phyloP scores from a whole-genome alignment of 2,113 vertebrate species.

The Oryzias celebensis region DNA sequence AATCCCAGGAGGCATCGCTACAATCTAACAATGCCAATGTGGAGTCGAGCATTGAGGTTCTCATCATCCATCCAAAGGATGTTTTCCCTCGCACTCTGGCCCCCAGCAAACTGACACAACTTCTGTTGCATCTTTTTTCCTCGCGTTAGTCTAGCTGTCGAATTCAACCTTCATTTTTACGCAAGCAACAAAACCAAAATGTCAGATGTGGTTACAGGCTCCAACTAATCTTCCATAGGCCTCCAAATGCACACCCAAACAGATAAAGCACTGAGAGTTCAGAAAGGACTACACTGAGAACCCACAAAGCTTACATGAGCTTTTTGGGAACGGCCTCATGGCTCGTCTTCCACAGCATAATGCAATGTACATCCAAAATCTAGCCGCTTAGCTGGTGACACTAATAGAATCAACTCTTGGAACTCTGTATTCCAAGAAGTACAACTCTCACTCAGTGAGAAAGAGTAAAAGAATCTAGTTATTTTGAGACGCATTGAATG shows the following conservation, averaged over 20 bases:
- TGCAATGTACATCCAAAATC: conserved; percentile 24
- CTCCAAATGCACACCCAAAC: conserved; percentile 21
- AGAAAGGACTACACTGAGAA: conserved; percentile 36
- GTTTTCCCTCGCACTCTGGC: conserved; percentile 16
- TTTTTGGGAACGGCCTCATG: conserved; percentile 20
- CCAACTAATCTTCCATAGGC: conserved; percentile 46
- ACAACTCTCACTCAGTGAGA: conserved; percentile 34
- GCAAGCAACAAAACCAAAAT: conserved; percentile 52
- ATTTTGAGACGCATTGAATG: conserved; percentile 26
- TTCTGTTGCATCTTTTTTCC: conserved; percentile 25
- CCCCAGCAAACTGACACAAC: conserved; percentile 32
- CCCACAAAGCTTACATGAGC: conserved; percentile 20
- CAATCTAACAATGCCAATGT: conserved; percentile 7
- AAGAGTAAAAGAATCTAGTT: conserved; percentile 36
- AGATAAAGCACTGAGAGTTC: conserved; percentile 35
- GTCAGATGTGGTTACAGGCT: conserved; percentile 38
- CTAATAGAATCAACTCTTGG: conserved; percentile 51
- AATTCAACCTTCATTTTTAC: conserved; percentile 28
- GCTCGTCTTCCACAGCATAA: conserved; percentile 41
- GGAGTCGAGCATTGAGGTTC: conserved; percentile 12
- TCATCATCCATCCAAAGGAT: conserved; percentile 32
- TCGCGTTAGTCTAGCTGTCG: conserved; percentile 25
- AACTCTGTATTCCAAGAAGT: conserved; percentile 45
- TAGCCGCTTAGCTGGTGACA: conserved; percentile 46
- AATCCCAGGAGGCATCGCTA: conserved; percentile 17